Evolutionary conservation across 1,140 invertebrate species (phyloP).

Genomic region (Bursaphelenchus mucronatus): DNA sequence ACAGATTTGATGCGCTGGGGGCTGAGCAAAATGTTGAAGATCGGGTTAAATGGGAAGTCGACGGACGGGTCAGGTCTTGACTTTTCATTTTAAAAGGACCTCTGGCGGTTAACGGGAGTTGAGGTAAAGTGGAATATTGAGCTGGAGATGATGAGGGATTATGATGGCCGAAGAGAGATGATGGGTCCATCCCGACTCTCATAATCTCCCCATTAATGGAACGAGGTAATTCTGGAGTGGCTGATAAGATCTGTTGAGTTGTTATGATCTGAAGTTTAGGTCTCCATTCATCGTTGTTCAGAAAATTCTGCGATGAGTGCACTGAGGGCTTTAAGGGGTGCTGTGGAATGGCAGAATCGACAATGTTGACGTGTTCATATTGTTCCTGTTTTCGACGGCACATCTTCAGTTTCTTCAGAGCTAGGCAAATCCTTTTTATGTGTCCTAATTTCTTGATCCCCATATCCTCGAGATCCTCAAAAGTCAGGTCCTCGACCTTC

Average conservation of each 20-base stretch:
- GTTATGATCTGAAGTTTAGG: constrained; percentile 17
- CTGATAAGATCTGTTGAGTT: constrained; percentile 15
- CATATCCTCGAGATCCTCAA: constrained; percentile 95
- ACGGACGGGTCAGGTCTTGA: too few species aligned
- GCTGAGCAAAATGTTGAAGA: too few species aligned
- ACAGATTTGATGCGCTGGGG: too few species aligned
- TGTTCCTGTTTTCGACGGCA: constrained; percentile 2
- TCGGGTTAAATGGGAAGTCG: too few species aligned
- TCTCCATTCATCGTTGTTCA: neutral
- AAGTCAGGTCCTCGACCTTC: constrained; percentile 78
- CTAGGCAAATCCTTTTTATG: constrained; percentile 94
- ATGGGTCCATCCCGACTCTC: neutral
- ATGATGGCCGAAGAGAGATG: neutral
- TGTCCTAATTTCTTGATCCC: constrained; percentile 82
- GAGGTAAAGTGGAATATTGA: neutral
- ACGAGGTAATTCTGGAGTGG: constrained; percentile 12
- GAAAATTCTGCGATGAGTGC: too few species aligned
- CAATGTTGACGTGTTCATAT: too few species aligned
- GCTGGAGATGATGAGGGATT: neutral
- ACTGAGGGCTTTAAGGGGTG: too few species aligned
- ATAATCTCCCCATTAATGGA: constrained; percentile 10
- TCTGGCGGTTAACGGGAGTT: constrained; percentile 1
- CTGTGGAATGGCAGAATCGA: too few species aligned
- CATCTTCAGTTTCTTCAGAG: constrained; percentile 87
- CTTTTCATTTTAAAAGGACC: too few species aligned